Evolutionary conservation across 1,140 invertebrate species (phyloP).

Genomic region (Magallana angulata): DNA sequence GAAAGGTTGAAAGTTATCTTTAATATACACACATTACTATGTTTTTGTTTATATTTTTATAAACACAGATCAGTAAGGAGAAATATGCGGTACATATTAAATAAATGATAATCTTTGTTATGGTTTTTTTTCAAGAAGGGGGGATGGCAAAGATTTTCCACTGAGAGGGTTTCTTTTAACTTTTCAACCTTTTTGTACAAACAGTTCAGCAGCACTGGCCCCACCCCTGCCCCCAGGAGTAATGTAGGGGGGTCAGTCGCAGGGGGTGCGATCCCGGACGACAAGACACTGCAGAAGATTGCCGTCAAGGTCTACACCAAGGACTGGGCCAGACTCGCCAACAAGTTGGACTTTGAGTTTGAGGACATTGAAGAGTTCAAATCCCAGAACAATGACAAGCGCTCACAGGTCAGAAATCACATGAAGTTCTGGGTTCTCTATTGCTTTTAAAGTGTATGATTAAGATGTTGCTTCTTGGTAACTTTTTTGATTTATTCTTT

Average conservation of each 20-base stretch:
- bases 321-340: constrained; percentile 75
- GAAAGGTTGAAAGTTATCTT: too few relatives aligned
- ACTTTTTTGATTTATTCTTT: too few relatives aligned
- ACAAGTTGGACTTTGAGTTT: constrained; percentile 71
- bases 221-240: constrained; percentile 3
- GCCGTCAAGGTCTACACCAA: constrained; percentile 70
- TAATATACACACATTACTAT: too few relatives aligned
- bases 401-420: constrained; percentile 14
- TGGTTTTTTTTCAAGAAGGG: too few relatives aligned
- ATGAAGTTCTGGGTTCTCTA: too few relatives aligned
- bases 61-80: too few relatives aligned
- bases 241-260: constrained; percentile 51
- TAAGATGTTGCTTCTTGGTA: too few relatives aligned
- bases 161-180: not conserved
- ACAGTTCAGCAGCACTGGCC: constrained; percentile 49
- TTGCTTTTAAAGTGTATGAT: too few relatives aligned
- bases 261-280: constrained; percentile 61
- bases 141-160: too few relatives aligned
- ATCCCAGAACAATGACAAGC: not conserved
- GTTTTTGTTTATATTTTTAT: too few relatives aligned
- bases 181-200: not conserved
- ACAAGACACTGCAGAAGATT: constrained; percentile 67
- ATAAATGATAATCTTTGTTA: too few relatives aligned
- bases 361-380: constrained; percentile 71
- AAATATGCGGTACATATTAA: too few relatives aligned